phyloP scores from a whole-genome alignment of 2,797 vertebrate species.

The Pipistrellus pygmaeus region DNA sequence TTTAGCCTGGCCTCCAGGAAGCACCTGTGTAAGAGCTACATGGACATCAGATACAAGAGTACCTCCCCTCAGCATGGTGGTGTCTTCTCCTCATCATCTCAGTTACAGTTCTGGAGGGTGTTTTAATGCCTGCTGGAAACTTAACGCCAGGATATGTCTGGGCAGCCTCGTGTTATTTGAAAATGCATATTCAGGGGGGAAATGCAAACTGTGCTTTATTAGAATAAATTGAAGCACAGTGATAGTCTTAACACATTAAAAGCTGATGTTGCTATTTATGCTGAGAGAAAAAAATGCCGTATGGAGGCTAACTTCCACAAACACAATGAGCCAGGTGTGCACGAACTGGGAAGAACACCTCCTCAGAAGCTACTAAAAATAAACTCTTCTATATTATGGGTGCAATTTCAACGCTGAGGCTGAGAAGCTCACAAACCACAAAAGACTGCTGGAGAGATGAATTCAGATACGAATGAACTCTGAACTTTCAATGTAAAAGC shows the following conservation, averaged over 20 bases:
- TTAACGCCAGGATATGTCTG: not conserved
- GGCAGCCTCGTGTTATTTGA: not conserved
- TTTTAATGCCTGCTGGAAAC: not conserved
- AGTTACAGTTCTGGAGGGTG: not conserved
- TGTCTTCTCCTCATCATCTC: not conserved
- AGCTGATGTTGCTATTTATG: not conserved
- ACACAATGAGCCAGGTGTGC: not conserved
- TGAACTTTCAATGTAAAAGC: conserved; percentile 43
- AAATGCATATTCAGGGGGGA: not conserved
- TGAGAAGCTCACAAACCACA: not conserved
- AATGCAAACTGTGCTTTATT: not conserved
- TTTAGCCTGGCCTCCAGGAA: not conserved
- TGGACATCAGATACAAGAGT: not conserved
- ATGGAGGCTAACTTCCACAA: not conserved
- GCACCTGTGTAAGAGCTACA: not conserved
- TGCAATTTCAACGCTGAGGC: not conserved
- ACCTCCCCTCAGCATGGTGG: too few species aligned
- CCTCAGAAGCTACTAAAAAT: conserved; percentile 3
- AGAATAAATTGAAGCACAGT: conserved; percentile 20
- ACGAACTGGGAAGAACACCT: not conserved
- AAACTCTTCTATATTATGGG: not conserved
- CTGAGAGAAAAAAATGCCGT: not conserved
- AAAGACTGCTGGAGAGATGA: not conserved
- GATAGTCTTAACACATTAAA: conserved; percentile 35
- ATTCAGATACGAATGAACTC: conserved; percentile 21